Percentiles rank a stretch among this genome's conserved stretches.
Conservation (phyloP, 2,797 vertebrate genomes). For the Pachyuromys duprasi region DNA sequence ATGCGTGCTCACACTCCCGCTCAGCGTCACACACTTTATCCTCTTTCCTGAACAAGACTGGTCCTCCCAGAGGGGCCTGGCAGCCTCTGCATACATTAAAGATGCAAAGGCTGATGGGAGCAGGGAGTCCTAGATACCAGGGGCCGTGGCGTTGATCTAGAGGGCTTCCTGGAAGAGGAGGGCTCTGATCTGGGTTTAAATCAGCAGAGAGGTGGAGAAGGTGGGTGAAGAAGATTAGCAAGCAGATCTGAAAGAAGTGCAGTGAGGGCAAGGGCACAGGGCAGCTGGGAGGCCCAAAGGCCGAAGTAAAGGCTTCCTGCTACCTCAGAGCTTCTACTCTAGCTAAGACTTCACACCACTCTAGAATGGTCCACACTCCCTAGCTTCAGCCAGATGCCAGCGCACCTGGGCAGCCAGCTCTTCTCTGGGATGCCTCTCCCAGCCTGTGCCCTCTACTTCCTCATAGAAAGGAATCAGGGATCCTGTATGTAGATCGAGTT, state of each 20-base stretch:
- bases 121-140: neutral
- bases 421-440: neutral
- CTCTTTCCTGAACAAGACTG: neutral
- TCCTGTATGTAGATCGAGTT: neutral
- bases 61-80: neutral
- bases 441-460: neutral
- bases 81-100: neutral
- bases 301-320: neutral
- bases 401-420: neutral
- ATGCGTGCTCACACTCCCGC: neutral
- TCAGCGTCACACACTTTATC: neutral
- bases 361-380: neutral
- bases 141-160: neutral
- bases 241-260: neutral
- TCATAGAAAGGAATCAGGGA: neutral
- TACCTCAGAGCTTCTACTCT: neutral
- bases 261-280: neutral
- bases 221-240: neutral
- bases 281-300: neutral
- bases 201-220: neutral
- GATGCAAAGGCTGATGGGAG: neutral
- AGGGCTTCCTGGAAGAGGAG: neutral
- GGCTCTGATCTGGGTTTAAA: slow-evolving; percentile 22
- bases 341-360: neutral
- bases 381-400: neutral